phyloP scores from a whole-genome alignment of 2,113 vertebrate genomes.

The Cyphomyrus plagiostoma region DNA sequence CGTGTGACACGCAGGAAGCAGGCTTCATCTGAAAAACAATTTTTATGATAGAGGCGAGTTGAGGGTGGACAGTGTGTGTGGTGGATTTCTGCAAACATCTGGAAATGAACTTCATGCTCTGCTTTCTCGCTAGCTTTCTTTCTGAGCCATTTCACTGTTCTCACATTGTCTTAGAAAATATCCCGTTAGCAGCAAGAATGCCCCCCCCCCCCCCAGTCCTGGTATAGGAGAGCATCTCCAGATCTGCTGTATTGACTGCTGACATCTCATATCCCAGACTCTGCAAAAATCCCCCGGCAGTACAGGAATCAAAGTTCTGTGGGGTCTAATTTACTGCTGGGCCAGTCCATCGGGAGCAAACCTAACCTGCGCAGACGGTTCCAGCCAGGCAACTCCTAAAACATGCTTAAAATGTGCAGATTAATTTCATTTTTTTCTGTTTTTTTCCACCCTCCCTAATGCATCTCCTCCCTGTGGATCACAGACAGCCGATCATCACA shows the following conservation, averaged over 20 bases:
- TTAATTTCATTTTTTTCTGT: slow-evolving; percentile 76
- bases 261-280: slow-evolving; percentile 14
- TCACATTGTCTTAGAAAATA: neutral
- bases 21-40: neutral
- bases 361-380: neutral
- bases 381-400: slow-evolving; percentile 65
- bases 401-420: slow-evolving; percentile 64
- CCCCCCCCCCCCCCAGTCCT: neutral
- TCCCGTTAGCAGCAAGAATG: neutral
- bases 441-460: slow-evolving; percentile 71
- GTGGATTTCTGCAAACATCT: neutral
- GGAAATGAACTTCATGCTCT: neutral
- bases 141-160: neutral
- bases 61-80: neutral
- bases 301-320: neutral
- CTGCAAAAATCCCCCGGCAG: neutral
- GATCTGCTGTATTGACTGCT: slow-evolving; percentile 15
- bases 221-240: neutral
- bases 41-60: neutral
- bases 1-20: neutral
- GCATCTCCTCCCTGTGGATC: slow-evolving; percentile 80
- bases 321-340: slow-evolving; percentile 11
- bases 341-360: slow-evolving; percentile 7
- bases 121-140: neutral
- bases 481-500: slow-evolving; percentile 96